These are phyloP conservation scores for Candoia aspera DNA, from an alignment of 2,113 vertebrate genomes.

Conservation along the genomic window DNA sequence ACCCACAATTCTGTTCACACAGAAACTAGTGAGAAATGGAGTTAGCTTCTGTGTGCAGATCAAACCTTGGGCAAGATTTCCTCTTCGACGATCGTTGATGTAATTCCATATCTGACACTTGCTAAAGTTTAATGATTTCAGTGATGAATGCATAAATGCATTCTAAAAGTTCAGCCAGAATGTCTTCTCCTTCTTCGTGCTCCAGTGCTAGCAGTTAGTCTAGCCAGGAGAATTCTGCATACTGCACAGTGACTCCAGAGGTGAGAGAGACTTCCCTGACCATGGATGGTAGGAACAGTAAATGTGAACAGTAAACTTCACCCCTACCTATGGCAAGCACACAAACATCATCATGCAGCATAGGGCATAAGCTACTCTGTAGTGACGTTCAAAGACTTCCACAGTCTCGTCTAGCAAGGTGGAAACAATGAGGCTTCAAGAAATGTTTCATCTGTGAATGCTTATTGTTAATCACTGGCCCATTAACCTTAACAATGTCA, in stretches of 20 bases:
- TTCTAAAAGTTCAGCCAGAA: background rate
- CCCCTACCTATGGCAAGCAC: background rate
- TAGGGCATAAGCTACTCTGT: background rate
- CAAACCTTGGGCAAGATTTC: too few species aligned
- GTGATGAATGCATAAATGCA: background rate
- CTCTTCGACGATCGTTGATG: too few species aligned
- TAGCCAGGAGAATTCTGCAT: background rate
- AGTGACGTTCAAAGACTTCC: background rate
- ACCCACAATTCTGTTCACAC: too few species aligned
- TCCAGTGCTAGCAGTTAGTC: background rate
- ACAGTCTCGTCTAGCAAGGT: background rate
- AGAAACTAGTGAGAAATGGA: too few species aligned
- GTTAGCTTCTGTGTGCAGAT: too few species aligned
- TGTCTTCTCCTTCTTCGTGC: background rate
- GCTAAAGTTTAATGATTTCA: too few species aligned
- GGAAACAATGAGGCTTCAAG: slow-evolving; percentile 60
- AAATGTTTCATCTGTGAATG: slow-evolving; percentile 70
- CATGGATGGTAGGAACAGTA: too few species aligned
- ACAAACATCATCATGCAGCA: background rate
- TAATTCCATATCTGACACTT: too few species aligned
- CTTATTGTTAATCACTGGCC: slow-evolving; percentile 76
- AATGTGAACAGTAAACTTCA: too few species aligned
- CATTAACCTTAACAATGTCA: slow-evolving; percentile 84
- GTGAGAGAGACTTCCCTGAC: too few species aligned
- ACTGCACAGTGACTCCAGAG: background rate